Conservation (phyloP, 1,140 invertebrate genomes). For the Leptopilina boulardi region DNA sequence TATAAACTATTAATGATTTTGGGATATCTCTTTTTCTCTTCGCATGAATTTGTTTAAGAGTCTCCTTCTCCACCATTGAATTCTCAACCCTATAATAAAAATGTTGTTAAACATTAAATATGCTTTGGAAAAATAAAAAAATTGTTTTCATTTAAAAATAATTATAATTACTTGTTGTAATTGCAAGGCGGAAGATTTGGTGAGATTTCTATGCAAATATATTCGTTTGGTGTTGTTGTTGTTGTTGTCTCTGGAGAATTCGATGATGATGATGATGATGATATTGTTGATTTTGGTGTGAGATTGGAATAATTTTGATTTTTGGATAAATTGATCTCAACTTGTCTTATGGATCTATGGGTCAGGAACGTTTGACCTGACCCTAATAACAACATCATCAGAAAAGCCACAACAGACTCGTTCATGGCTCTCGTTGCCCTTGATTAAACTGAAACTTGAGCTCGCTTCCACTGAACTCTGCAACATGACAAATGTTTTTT, state of each 20-base stretch:
- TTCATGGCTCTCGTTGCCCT: conserved; percentile 21
- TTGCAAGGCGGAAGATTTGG: conserved; percentile 47
- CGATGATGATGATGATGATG: background rate
- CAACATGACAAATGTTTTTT: background rate
- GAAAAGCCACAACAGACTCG: conserved; percentile 22
- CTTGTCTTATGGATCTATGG: conserved; percentile 2
- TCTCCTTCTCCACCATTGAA: background rate
- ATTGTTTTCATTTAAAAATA: too few relatives aligned
- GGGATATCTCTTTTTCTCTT: background rate
- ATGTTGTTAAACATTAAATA: background rate
- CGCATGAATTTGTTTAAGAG: background rate
- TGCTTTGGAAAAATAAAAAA: background rate
- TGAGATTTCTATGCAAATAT: conserved; percentile 48
- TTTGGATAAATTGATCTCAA: background rate
- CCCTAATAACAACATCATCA: conserved; percentile 21
- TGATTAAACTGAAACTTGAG: conserved; percentile 26
- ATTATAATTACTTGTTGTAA: conserved; percentile 42
- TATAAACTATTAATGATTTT: conserved; percentile 45
- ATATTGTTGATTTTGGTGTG: background rate
- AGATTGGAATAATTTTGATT: background rate
- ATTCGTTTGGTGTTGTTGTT: background rate
- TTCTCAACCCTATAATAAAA: background rate
- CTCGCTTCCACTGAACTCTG: conserved; percentile 29
- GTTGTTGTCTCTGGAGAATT: background rate
- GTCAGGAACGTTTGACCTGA: conserved; percentile 21